Evolutionary conservation across 2,113 vertebrate species (phyloP).

Genomic region (Lamprotornis superbus): DNA sequence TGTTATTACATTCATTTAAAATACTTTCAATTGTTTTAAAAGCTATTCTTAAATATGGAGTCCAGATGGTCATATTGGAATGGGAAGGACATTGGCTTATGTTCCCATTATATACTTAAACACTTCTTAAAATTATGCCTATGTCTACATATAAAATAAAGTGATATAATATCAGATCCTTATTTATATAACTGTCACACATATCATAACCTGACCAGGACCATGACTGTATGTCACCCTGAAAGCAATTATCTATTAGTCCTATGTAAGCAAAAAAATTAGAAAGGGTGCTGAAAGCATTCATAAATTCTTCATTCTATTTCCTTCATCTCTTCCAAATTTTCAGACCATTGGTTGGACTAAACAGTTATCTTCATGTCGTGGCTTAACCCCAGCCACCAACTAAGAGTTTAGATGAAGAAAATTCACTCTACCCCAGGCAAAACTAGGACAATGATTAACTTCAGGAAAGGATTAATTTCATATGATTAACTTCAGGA

Average conservation of each 20-base stretch:
- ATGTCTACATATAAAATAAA: background rate
- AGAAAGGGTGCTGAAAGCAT: background rate
- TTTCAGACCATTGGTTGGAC: background rate
- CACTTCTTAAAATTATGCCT: background rate
- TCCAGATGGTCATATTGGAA: background rate
- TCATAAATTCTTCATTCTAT: background rate
- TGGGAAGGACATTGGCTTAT: background rate
- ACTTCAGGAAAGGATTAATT: background rate
- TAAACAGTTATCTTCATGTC: background rate
- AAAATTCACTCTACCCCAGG: background rate
- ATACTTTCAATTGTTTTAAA: background rate
- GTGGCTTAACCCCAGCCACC: background rate
- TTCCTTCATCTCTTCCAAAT: background rate
- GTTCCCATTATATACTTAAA: background rate
- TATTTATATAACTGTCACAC: background rate
- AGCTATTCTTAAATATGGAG: background rate
- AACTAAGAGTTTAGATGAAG: background rate
- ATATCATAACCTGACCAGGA: background rate
- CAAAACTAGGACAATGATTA: background rate
- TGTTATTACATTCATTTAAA: background rate
- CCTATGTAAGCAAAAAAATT: fast-evolving
- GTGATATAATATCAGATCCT: background rate
- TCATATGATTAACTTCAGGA: background rate
- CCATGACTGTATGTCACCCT: background rate
- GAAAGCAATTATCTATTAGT: background rate